Evolutionary conservation across 2,888 invertebrate genomes (phyloP).

Genomic region (Dasypolia templi): DNA sequence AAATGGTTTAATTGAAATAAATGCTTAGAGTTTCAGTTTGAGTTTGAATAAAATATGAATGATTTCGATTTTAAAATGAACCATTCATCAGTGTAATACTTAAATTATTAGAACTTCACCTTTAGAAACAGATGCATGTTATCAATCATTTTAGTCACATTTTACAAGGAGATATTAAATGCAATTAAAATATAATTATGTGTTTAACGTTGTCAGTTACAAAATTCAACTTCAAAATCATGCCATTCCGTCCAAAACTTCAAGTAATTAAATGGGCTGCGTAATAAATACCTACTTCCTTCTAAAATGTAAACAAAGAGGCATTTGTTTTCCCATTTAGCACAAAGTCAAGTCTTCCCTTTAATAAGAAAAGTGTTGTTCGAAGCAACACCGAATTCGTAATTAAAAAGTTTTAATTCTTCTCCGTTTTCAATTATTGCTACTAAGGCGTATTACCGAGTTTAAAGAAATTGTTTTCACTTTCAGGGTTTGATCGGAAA

Average conservation of each 20-base stretch:
- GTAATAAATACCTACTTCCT: constrained; percentile 35
- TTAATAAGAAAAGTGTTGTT: constrained; percentile 38
- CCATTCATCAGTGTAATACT: too few relatives aligned
- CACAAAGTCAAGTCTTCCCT: constrained; percentile 39
- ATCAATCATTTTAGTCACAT: too few relatives aligned
- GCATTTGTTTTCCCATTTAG: constrained; percentile 40
- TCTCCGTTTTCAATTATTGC: constrained; percentile 37
- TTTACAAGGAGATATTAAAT: too few relatives aligned
- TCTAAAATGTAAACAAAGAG: constrained; percentile 38
- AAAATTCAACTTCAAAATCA: background rate
- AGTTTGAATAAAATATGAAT: too few relatives aligned
- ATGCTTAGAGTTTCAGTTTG: too few relatives aligned
- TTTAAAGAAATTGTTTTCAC: constrained; percentile 14
- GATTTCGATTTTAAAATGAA: too few relatives aligned
- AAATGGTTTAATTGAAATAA: too few relatives aligned
- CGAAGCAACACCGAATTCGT: constrained; percentile 51
- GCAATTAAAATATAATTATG: too few relatives aligned
- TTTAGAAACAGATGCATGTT: too few relatives aligned
- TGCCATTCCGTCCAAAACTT: background rate
- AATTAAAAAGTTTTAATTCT: constrained; percentile 58
- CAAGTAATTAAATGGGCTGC: constrained; percentile 22
- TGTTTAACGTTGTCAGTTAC: background rate
- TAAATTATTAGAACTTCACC: too few relatives aligned
- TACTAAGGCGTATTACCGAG: constrained; percentile 16
- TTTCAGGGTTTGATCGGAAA: constrained; percentile 36